A percentile compares a stretch with the other conserved stretches of the same genome.
phyloP scores from a whole-genome alignment of 2,797 vertebrate genomes.

The Liasis olivaceus region DNA sequence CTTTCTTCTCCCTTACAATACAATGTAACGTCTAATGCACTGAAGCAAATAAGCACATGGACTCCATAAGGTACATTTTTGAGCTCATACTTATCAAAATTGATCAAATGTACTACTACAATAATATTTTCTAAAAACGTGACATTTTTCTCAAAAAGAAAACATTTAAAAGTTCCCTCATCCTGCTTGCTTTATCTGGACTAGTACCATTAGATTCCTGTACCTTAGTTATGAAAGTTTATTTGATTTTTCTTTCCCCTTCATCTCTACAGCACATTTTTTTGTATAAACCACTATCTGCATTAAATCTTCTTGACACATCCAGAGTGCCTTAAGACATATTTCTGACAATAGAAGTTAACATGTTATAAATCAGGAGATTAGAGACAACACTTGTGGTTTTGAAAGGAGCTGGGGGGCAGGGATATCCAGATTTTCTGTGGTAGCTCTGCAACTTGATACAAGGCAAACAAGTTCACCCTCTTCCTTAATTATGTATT shows the following conservation, averaged over 20 bases:
- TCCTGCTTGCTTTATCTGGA: neutral
- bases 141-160: neutral
- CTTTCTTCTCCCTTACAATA: neutral
- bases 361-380: conserved; percentile 11
- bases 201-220: neutral
- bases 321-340: conserved; percentile 7
- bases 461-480: conserved; percentile 35
- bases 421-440: conserved; percentile 35
- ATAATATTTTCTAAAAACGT: neutral
- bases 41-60: neutral
- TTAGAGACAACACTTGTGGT: conserved; percentile 30
- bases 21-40: neutral
- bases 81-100: neutral
- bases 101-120: neutral
- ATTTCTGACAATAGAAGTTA: conserved; percentile 39
- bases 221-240: neutral
- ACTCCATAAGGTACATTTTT: neutral
- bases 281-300: conserved; percentile 16
- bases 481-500: conserved; percentile 5
- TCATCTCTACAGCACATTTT: neutral
- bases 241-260: neutral
- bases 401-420: conserved; percentile 30
- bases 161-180: neutral
- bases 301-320: neutral
- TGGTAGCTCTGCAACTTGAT: conserved; percentile 44